phyloP scores from a whole-genome alignment of 2,797 vertebrate species.

The Acomys russatus region DNA sequence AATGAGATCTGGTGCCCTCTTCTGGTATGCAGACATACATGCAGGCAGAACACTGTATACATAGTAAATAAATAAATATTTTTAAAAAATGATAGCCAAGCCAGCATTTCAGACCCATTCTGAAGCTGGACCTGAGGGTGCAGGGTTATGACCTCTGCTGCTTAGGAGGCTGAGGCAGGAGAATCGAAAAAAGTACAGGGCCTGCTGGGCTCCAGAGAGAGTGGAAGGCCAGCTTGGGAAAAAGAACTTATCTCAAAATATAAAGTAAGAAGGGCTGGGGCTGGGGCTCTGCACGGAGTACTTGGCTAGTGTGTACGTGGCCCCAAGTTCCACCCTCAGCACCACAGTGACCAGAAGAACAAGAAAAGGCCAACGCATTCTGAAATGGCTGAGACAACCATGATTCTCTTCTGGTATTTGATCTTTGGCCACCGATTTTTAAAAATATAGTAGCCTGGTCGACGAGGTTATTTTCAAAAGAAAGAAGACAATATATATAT shows the following conservation, averaged over 20 bases:
- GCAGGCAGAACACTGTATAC: no score
- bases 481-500: not conserved
- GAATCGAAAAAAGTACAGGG: not conserved
- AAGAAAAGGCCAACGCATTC: not conserved
- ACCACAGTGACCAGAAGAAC: not conserved
- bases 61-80: no score
- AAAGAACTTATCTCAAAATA: not conserved
- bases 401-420: not conserved
- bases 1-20: no score
- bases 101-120: not conserved
- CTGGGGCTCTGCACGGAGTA: not conserved
- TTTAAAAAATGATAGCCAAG: no score
- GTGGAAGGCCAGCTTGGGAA: not conserved
- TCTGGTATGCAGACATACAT: no score
- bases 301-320: not conserved
- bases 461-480: conserved; percentile 3
- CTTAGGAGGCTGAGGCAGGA: not conserved
- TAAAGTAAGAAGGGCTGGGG: no score
- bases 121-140: not conserved
- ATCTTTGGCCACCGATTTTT: not conserved
- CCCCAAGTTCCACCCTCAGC: not conserved
- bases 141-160: no score
- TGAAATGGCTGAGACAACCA: not conserved
- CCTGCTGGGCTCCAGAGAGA: not conserved
- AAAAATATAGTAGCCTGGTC: not conserved